Conservation (phyloP, 2,888 invertebrate genomes). For the Zootermopsis nevadensis region DNA sequence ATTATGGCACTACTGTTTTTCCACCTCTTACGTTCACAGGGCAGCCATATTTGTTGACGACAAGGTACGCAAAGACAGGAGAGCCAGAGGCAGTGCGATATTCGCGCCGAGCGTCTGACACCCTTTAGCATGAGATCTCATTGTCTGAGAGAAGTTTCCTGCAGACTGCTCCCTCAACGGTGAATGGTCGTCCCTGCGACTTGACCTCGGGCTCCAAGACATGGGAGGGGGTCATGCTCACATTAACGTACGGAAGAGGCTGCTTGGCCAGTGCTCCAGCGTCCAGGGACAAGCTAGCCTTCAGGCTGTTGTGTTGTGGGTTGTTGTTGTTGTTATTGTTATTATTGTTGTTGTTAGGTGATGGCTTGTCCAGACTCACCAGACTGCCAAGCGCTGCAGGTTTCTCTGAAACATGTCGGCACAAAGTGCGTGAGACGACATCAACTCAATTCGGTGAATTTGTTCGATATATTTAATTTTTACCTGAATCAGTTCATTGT, state of each 20-base stretch:
- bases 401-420: slow-evolving; percentile 18
- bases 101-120: background rate
- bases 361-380: slow-evolving; percentile 48
- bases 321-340: slow-evolving; percentile 49
- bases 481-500: too few relatives aligned
- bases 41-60: too few relatives aligned
- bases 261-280: slow-evolving; percentile 58
- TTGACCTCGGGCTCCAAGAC: slow-evolving; percentile 41
- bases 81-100: too few relatives aligned
- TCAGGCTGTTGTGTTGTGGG: slow-evolving; percentile 56
- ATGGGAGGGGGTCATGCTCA: slow-evolving; percentile 51
- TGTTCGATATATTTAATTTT: too few relatives aligned
- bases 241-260: slow-evolving; percentile 52
- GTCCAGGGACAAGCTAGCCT: slow-evolving; percentile 63
- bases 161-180: slow-evolving; percentile 49
- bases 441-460: too few relatives aligned
- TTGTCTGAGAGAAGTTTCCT: slow-evolving; percentile 51
- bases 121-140: slow-evolving; percentile 55
- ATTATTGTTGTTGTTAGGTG: slow-evolving; percentile 41
- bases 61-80: background rate
- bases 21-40: too few relatives aligned
- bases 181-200: slow-evolving; percentile 51
- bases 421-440: too few relatives aligned
- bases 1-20: too few relatives aligned
- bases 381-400: slow-evolving; percentile 49